Evolutionary conservation across 2,888 invertebrate genomes (phyloP).

Genomic region (Hemaris fuciformis): DNA sequence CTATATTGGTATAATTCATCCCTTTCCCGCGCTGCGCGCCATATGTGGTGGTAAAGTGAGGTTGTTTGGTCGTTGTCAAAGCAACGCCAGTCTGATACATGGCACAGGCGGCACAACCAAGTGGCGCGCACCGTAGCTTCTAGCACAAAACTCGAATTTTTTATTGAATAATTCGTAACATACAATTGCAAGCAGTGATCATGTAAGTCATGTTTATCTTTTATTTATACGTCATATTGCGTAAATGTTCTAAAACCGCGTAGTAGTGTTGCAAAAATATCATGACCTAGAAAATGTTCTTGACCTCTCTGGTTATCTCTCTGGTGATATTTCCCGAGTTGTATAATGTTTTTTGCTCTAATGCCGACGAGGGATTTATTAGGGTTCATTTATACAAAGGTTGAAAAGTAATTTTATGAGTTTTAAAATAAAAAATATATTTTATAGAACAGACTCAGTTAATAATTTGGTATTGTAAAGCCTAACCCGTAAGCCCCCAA

Average conservation of each 20-base stretch:
- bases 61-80: constrained; percentile 76
- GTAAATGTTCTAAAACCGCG: not conserved
- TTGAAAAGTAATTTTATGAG: no score
- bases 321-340: not conserved
- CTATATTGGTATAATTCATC: constrained; percentile 40
- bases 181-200: not conserved
- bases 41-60: constrained; percentile 57
- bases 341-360: not conserved
- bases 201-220: constrained; percentile 5
- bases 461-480: no score
- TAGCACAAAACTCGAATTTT: constrained; percentile 48
- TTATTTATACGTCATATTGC: not conserved
- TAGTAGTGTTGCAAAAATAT: not conserved
- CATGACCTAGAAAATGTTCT: constrained; percentile 40
- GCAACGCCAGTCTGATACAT: constrained; percentile 74
- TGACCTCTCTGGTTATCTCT: constrained; percentile 26
- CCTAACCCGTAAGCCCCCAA: no score
- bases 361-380: not conserved
- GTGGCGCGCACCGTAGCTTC: constrained; percentile 58
- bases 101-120: constrained; percentile 50
- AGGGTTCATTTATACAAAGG: not conserved
- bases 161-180: constrained; percentile 22
- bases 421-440: not conserved
- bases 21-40: constrained; percentile 51
- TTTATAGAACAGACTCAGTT: no score